Base-by-base conservation (phyloP, 1,140 invertebrate species). In the Drosophila oshimai region DNA sequence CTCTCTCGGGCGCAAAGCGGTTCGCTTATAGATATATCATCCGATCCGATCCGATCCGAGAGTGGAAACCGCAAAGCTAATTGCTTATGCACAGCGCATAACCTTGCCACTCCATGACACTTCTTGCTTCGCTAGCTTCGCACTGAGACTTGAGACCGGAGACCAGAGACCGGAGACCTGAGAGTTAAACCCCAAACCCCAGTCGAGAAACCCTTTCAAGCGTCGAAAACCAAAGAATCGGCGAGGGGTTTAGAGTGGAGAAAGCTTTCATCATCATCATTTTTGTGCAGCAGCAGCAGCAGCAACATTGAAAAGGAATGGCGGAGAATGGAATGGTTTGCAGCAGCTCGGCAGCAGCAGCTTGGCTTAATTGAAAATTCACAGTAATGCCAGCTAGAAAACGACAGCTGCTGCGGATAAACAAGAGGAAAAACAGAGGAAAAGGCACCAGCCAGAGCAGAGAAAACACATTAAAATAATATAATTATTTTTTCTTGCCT, bases 61-160 rank as follows among this genome's bases (percentile, higher is more conserved):
- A 49, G 42, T 50, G 68, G 54, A 50, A 72, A 86, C 80, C 74
- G 70, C 80, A 83, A 73, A 67, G 71, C 80, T 86, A 86, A 87
- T 86, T 86, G 75, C 60, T 86, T 86, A 86, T 86, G 78, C 80
- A 80, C 65, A 87, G 74, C 72, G 81, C 80, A 73, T 86, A 86
- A 86, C 80, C 80, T 86, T 86, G 80, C 81, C 81, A 79, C 71
- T 87, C 70, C 75, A 80, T 54, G 71, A 71, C 70, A 71, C 84
- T 84, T 80, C 61, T 86, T 61, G 80, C 61, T 62, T 58, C 36
- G 58, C 61, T 55, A 26, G 33, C 36, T 36, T 37, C 20, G 28
- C 41, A 10, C 37, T 45, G n/a, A 33, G 26, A n/a, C n/a, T 7
- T 1, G 7, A 37, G 15, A 17, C 13, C 15, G 6, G 36, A 20